Percentiles rank a stretch among this genome's conserved stretches.
Conservation (phyloP, 2,113 vertebrate species). For the Scomber scombrus region DNA sequence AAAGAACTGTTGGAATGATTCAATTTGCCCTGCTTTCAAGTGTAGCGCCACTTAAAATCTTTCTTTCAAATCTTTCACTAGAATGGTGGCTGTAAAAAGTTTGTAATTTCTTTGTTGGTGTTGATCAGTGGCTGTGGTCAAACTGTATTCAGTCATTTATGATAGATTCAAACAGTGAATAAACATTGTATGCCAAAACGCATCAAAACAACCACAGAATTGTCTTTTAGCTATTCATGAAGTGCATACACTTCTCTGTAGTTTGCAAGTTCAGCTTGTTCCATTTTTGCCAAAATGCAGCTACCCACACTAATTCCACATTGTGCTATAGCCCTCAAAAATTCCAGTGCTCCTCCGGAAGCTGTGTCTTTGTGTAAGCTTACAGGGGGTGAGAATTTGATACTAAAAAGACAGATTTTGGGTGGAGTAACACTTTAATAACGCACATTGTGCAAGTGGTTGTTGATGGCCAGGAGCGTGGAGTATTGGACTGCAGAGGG, state of each 20-base stretch:
- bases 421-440: slow-evolving; percentile 65
- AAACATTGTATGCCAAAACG: not conserved
- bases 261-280: not conserved
- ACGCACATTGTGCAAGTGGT: slow-evolving; percentile 73
- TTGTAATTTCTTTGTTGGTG: not conserved
- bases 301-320: not conserved
- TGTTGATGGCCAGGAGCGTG: slow-evolving; percentile 73
- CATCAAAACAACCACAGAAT: slow-evolving; percentile 8
- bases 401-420: slow-evolving; percentile 63
- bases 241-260: not conserved
- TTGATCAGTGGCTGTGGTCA: not conserved
- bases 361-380: slow-evolving; percentile 28
- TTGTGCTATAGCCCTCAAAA: slow-evolving; percentile 14
- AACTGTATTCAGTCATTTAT: not conserved
- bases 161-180: not conserved
- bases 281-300: not conserved
- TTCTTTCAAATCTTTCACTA: not conserved
- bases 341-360: slow-evolving; percentile 15
- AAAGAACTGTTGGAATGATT: slow-evolving; percentile 9
- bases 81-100: slow-evolving; percentile 4
- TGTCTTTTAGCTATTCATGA: not conserved
- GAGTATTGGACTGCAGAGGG: slow-evolving; percentile 68
- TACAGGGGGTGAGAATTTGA: slow-evolving; percentile 58
- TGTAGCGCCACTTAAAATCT: not conserved
- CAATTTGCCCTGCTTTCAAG: not conserved